A percentile compares a stretch with the other conserved stretches of the same genome.
phyloP scores from a whole-genome alignment of 2,888 invertebrate species.

The Odontothrips loti region DNA sequence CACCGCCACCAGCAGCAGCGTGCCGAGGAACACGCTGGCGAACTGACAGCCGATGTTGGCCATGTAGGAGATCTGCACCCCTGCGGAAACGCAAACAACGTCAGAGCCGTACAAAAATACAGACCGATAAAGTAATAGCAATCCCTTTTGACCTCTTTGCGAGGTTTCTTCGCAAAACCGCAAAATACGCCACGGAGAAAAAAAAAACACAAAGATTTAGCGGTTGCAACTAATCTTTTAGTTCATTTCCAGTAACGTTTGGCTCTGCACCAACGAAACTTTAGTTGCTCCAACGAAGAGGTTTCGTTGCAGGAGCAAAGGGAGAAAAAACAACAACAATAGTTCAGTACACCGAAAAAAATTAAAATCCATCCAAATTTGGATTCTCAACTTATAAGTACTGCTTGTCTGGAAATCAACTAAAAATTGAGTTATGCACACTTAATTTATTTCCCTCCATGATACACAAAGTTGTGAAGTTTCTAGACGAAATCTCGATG shows the following conservation, averaged over 20 bases:
- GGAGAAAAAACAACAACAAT: neutral
- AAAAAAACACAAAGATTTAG: too few species aligned
- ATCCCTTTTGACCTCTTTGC: too few species aligned
- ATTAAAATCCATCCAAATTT: neutral
- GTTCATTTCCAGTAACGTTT: too few species aligned
- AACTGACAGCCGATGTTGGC: neutral
- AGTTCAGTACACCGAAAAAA: too few species aligned
- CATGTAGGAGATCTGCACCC: neutral
- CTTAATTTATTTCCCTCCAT: too few species aligned
- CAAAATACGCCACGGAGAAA: too few species aligned
- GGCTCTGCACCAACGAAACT: neutral
- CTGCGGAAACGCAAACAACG: neutral
- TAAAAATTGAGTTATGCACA: too few species aligned
- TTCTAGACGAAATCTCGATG: neutral
- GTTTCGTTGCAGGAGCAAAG: neutral
- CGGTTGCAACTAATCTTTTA: too few species aligned
- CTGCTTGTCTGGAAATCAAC: too few species aligned
- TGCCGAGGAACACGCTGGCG: neutral
- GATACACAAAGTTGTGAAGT: neutral
- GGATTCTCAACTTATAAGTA: too few species aligned
- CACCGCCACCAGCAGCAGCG: neutral
- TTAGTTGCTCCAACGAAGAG: neutral
- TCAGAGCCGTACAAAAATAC: neutral
- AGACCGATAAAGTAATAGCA: neutral
- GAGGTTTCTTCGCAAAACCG: too few species aligned